A percentile compares a stretch with the other conserved stretches of the same genome.
Evolutionary conservation across 2,797 vertebrate genomes (phyloP).

Genomic region (Sebastes hubbsi): DNA sequence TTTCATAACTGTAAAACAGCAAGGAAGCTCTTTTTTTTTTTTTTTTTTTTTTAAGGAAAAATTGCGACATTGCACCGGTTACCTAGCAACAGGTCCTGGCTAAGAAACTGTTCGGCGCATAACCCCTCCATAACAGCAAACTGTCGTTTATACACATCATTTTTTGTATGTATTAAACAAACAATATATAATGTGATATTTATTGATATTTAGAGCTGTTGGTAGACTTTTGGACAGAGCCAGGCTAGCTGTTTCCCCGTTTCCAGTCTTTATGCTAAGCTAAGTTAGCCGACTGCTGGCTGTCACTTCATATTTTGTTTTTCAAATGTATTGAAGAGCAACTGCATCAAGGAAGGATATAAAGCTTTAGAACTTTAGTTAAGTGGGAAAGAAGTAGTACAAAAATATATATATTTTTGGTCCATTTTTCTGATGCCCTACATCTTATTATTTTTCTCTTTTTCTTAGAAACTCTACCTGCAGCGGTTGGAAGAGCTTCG

Average conservation of each 20-base stretch:
- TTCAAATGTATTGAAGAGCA: too few species aligned
- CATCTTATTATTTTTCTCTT: background rate
- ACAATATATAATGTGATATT: background rate
- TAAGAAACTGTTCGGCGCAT: background rate
- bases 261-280: too few species aligned
- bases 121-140: background rate
- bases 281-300: too few species aligned
- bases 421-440: background rate
- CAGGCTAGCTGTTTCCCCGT: too few species aligned
- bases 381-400: background rate
- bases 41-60: too few species aligned
- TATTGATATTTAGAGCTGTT: background rate
- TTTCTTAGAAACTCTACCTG: conserved; percentile 81
- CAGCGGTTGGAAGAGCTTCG: conserved; percentile 84
- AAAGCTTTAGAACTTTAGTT: too few species aligned
- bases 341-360: too few species aligned
- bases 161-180: background rate
- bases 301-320: too few species aligned
- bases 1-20: background rate
- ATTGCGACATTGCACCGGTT: background rate
- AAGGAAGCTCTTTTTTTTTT: background rate
- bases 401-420: background rate
- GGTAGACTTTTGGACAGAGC: too few species aligned
- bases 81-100: background rate
- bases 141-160: background rate